Evolutionary conservation across 2,113 vertebrate species (phyloP), one percentile per base, ranked within the genome.

Genomic region (Empidonax traillii): DNA sequence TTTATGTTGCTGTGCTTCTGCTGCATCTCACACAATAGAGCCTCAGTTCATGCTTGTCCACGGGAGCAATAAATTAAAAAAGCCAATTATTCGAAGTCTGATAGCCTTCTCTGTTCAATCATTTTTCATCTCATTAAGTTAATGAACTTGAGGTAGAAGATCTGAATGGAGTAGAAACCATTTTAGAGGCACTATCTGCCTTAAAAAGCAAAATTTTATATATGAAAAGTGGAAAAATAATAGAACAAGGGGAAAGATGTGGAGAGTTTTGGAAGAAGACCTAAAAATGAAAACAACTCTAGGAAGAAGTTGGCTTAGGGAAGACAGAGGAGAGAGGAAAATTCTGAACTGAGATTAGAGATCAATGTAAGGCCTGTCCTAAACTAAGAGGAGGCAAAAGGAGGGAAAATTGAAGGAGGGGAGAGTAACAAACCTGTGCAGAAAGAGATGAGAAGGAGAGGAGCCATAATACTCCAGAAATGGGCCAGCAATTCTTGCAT

Each of bases 51-150:
- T 79, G 49, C 84, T 85, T 89, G 69, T 94, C 74, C 87, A 94
- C 0, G 1, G 85, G n/a, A 95, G 94, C 51, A 94, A 93, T 94
- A 95, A 78, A 95, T 97, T 95, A 1, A 90, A 95, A 95, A 95
- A 96, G 73, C 73, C 77, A 93, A 91, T 95, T 97, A 94, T 89
- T 94, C 66, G 63, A 92, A 91, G 89, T 79, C 62, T 85, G 49
- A 85, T 94, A 87, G 66, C 58, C 31, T 86, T 89, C 81, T 87
- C 62, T 12, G 4, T 77, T 87, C 51, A 3, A 85, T 87, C 47
- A 44, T 82, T 96, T 94, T 95, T 95, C 69, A 69, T 93, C 79
- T 93, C 51, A 58, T 92, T 95, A 79, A 95, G 44, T 90, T 95
- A 87, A 95, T 95, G 93, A 96, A 89, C 84, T 89, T 90, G 80